Percentiles rank a stretch among this genome's conserved stretches.
Conservation (phyloP, 2,113 vertebrate species). For the Psettodes erumei region DNA sequence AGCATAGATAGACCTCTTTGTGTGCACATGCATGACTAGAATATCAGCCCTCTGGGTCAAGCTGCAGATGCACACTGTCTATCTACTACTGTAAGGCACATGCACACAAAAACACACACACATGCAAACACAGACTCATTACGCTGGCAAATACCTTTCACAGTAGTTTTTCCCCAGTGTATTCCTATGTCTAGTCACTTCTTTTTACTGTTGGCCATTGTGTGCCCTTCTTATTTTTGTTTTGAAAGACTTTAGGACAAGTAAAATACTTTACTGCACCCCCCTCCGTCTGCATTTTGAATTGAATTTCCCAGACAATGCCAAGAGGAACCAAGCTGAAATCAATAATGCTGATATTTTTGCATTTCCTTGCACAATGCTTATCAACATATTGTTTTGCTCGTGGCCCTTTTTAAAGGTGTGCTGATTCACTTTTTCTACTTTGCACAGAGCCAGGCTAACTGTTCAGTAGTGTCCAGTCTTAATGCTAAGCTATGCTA, state of each 20-base stretch:
- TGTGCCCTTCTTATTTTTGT: too few relatives aligned
- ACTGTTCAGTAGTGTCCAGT: too few relatives aligned
- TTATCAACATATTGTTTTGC: not conserved
- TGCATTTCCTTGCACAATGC: not conserved
- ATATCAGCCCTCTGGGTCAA: not conserved
- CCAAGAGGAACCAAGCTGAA: not conserved
- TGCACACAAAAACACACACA: conserved; percentile 5
- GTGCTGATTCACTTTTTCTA: too few relatives aligned
- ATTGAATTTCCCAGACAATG: too few relatives aligned
- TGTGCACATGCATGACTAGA: not conserved
- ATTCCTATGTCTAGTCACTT: too few relatives aligned
- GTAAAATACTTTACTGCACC: too few relatives aligned
- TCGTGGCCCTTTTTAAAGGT: not conserved
- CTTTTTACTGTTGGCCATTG: too few relatives aligned
- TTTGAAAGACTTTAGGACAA: too few relatives aligned
- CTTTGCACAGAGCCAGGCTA: not conserved
- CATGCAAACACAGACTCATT: conserved; percentile 33
- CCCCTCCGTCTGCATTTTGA: too few relatives aligned
- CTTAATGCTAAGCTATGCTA: too few relatives aligned
- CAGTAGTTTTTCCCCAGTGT: too few relatives aligned
- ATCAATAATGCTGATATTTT: conserved; percentile 11
- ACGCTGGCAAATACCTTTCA: conserved; percentile 44
- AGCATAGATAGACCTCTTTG: not conserved
- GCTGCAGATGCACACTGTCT: conserved; percentile 1
- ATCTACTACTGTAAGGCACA: not conserved